A percentile compares a stretch with the other conserved stretches of the same genome.
Evolutionary conservation across 1,140 invertebrate genomes (phyloP).

Genomic region (Microplitis demolitor): DNA sequence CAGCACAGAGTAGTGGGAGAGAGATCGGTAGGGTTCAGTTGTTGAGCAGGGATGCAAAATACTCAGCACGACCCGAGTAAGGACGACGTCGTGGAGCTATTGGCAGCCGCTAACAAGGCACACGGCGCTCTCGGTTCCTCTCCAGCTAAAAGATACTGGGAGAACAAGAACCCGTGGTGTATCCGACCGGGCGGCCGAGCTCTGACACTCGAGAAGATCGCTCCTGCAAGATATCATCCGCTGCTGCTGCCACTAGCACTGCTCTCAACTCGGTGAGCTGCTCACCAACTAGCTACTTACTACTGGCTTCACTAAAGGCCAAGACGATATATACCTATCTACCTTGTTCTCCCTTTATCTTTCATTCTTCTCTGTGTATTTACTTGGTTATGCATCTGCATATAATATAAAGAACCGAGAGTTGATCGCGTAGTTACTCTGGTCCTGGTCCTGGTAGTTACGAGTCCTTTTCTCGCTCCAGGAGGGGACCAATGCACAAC

Average conservation of each 20-base stretch:
- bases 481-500: slow-evolving; percentile 35
- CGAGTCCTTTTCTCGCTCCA: neutral
- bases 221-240: slow-evolving; percentile 49
- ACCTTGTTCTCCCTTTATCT: neutral
- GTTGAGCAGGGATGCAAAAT: slow-evolving; percentile 48
- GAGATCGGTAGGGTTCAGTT: neutral
- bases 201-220: slow-evolving; percentile 54
- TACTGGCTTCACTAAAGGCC: slow-evolving; percentile 17
- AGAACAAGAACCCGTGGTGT: slow-evolving; percentile 45
- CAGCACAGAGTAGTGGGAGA: neutral
- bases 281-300: slow-evolving; percentile 39
- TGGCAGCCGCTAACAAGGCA: slow-evolving; percentile 56
- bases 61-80: slow-evolving; percentile 36
- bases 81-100: slow-evolving; percentile 41
- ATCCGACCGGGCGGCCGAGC: slow-evolving; percentile 39
- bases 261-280: slow-evolving; percentile 38
- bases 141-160: slow-evolving; percentile 33
- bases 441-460: no score
- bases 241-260: slow-evolving; percentile 44
- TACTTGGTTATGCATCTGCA: neutral
- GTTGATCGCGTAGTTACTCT: no score
- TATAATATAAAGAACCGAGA: no score
- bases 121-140: slow-evolving; percentile 11
- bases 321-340: neutral
- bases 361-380: neutral